Conservation (phyloP, 2,888 invertebrate species). For the Caenorhabditis sp. region DNA sequence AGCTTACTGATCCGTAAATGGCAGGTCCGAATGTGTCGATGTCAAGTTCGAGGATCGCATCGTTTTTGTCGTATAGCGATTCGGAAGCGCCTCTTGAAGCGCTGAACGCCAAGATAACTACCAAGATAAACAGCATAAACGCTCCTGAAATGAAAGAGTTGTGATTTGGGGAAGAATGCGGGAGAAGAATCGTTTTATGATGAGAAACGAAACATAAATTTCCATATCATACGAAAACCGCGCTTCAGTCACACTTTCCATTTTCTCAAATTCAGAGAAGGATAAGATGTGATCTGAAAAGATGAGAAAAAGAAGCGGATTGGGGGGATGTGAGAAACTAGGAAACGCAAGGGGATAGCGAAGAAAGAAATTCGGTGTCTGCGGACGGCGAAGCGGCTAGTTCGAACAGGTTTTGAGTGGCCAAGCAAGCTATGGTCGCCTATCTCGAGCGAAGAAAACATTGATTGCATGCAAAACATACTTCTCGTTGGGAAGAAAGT, state of each 20-base stretch:
- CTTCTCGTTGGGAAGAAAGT: not conserved
- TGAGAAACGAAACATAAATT: slow-evolving; percentile 28
- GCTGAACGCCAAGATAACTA: slow-evolving; percentile 46
- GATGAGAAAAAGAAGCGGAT: slow-evolving; percentile 35
- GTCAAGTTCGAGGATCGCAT: slow-evolving; percentile 75
- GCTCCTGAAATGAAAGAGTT: slow-evolving; percentile 41
- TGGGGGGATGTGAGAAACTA: slow-evolving; percentile 49
- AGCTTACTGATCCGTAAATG: slow-evolving; percentile 72
- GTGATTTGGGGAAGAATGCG: not conserved
- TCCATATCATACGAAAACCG: not conserved
- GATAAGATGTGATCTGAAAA: slow-evolving; percentile 3
- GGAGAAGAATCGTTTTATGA: slow-evolving; percentile 1
- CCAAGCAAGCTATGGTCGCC: slow-evolving; percentile 53
- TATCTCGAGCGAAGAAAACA: slow-evolving; percentile 48
- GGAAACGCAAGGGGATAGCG: slow-evolving; percentile 45
- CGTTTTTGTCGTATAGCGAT: slow-evolving; percentile 64
- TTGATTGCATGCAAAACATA: slow-evolving; percentile 45
- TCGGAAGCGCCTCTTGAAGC: slow-evolving; percentile 29
- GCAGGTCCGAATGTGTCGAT: slow-evolving; percentile 70
- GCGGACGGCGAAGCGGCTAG: slow-evolving; percentile 48
- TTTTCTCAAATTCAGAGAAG: slow-evolving; percentile 15
- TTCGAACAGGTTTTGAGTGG: slow-evolving; percentile 54
- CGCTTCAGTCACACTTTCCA: slow-evolving; percentile 38
- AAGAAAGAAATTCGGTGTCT: slow-evolving; percentile 27
- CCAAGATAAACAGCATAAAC: slow-evolving; percentile 57